Evolutionary conservation across 2,797 vertebrate genomes (phyloP).

Genomic region (Pachyuromys duprasi): DNA sequence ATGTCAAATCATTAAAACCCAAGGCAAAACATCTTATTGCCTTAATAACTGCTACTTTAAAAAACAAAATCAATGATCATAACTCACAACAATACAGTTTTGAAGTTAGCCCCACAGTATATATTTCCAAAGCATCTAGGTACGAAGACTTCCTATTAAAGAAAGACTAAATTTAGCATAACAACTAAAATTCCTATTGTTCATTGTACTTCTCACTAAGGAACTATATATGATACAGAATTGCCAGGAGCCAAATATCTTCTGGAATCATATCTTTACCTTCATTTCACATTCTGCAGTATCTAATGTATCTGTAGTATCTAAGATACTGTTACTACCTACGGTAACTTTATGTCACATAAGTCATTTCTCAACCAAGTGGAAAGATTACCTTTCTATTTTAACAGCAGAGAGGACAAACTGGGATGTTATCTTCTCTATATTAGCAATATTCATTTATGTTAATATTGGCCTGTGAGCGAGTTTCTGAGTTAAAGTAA

Average conservation of each 20-base stretch:
- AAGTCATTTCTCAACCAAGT: background rate
- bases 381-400: background rate
- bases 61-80: background rate
- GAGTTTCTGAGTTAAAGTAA: background rate
- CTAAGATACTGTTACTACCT: background rate
- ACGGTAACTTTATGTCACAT: background rate
- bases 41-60: constrained; percentile 15
- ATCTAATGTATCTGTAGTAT: background rate
- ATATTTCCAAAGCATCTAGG: background rate
- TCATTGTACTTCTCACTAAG: background rate
- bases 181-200: background rate
- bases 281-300: background rate
- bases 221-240: background rate
- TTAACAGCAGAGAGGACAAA: background rate
- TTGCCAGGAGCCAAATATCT: background rate
- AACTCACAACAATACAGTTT: background rate
- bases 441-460: constrained; percentile 10
- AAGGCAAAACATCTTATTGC: background rate
- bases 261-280: background rate
- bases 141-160: background rate
- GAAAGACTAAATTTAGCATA: background rate
- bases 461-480: background rate
- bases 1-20: background rate
- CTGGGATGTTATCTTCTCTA: background rate
- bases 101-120: background rate